Evolutionary conservation across 2,113 vertebrate genomes (phyloP), one percentile per base, ranked within the genome.

Genomic region (Corythoichthys intestinalis): DNA sequence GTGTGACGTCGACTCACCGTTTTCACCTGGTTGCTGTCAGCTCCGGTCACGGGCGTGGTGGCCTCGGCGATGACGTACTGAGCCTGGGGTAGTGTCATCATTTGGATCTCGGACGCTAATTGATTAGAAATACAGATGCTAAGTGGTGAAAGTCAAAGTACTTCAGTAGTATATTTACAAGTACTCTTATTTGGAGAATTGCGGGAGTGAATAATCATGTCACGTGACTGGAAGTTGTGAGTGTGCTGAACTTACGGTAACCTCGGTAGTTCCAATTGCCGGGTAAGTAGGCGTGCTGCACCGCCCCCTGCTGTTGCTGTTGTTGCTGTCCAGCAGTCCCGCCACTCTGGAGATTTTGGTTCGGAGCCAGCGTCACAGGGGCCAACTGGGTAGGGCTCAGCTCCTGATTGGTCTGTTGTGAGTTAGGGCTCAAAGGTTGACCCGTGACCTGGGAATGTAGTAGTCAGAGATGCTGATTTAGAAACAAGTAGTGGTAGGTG

Each of bases 11-110:
- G 3, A 84, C 94, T 93, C 63, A 97, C 94, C 11, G 95, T 94
- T 89, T 99, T 98, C 46, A 96, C 94, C 86, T 96, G 96, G 65
- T 92, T 94, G 17, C 91, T 92, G 87, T 88, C 94, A 75, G 90
- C 93, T n/a, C 93, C 91, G 2, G 94, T 91, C 57, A 93, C 95
- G 0, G 96, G 96, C 0, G 95, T 91, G 46, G 93, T 92, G 0
- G 95, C 87, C 75, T 98, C 97, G n/a, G 97, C 92, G 9, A 99
- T 96, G 80, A 99, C 96, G 0, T 98, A 99, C 81, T 98, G 97
- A 38, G 95, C 86, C 6, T 98, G 95, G 37, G 96, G 97, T 67
- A 99, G 92, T 28, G 96, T 81, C 96, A 99, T 98, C 96, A 98
- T 98, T 90, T 98, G 96, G 85, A 98, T 96, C 89, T 98, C 96